Conservation (phyloP, 2,797 vertebrate species). For the Morelia viridis region DNA sequence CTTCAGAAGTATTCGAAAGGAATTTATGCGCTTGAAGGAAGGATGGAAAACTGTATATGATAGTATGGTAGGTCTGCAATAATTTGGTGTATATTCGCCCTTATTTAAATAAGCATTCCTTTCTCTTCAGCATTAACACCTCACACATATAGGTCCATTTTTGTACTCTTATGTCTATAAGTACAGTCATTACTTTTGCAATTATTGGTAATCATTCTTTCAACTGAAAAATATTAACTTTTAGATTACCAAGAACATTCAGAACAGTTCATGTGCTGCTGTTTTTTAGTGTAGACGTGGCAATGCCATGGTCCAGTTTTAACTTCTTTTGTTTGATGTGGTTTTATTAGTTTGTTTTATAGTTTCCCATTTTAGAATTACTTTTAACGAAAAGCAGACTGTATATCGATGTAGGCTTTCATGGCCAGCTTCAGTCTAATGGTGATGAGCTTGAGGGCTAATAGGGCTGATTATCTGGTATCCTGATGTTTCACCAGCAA, state of each 20-base stretch:
- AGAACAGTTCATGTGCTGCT: background rate
- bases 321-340: background rate
- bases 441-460: background rate
- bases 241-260: background rate
- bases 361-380: background rate
- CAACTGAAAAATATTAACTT: background rate
- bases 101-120: background rate
- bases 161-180: background rate
- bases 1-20: slow-evolving; percentile 78
- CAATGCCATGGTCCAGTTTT: background rate
- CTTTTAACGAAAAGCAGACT: background rate
- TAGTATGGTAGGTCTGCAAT: slow-evolving; percentile 84
- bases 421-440: background rate
- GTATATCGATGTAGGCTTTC: background rate
- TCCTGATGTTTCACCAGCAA: background rate
- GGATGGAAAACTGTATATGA: slow-evolving; percentile 87
- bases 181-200: background rate
- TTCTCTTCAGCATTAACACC: background rate
- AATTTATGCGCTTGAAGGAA: slow-evolving; percentile 75
- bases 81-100: slow-evolving; percentile 76
- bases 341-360: background rate
- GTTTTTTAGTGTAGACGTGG: background rate
- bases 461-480: background rate
- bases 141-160: background rate
- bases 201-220: too few species aligned